Evolutionary conservation across 2,797 vertebrate species (phyloP), one percentile per base, ranked within the genome.

Genomic region (Artibeus jamaicensis): DNA sequence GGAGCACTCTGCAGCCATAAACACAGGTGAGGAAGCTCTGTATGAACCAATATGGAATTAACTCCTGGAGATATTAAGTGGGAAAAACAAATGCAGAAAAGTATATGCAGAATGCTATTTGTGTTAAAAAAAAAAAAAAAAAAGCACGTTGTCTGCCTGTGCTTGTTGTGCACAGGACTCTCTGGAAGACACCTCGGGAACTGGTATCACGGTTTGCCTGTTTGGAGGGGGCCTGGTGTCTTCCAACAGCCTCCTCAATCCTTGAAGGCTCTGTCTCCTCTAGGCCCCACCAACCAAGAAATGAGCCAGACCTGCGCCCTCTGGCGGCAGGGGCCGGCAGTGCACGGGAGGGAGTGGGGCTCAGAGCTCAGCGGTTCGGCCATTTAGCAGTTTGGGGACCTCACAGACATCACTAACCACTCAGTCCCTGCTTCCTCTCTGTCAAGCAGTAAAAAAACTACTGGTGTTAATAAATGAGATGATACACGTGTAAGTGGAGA

Each of bases 1-100:
- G n/a, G 48, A 39, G 46, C 2, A 44, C 21, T 32, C 5, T 44
- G 10, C 6, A 62, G 57, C 5, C 86, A 62, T 46, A 18, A 59
- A 73, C 46, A 67, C 77, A 83, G 74, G 87, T 26, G 12, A 92
- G 57, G 78, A 94, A 2, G 59, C 8, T 70, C 82, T 57, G 59
- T 67, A 78, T 29, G 10, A 42, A 44, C 22, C 59, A 37, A 14
- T 29, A 57, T 0, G n/a, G 16, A 76, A 32, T 32, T 53, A 78
- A 6, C 9, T 39, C 24, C 34, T 39, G 86, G 77, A 94, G 34
- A 57, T 5, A 71, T 3, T 46, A 53, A 77, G 26, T 24, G 6
- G 34, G 2, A 22, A 14, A 9, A 12, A 19, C 22, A 83, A 44
- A 57, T 9, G 21, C 26, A 34, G 53, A 37, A 44, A 44, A 53